Conservation (phyloP, 2,113 vertebrate genomes). For the Laticauda colubrina region DNA sequence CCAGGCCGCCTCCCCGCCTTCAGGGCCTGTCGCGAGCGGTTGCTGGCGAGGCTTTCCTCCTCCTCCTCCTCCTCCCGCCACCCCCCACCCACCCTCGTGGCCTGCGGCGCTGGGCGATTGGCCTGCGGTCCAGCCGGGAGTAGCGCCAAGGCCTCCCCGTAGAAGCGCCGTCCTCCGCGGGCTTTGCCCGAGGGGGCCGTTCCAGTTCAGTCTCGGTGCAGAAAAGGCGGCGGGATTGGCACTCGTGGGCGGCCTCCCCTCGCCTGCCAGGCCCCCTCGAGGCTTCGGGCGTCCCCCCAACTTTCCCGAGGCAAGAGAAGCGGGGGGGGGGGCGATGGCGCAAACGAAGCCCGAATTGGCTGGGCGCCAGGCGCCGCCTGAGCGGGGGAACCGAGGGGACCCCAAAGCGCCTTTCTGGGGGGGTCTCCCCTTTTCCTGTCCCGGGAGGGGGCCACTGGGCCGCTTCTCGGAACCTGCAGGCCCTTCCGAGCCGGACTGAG, state of each 20-base stretch:
- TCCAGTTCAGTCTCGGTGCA: neutral
- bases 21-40: neutral
- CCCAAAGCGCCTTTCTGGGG: neutral
- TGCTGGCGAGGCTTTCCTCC: neutral
- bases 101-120: neutral
- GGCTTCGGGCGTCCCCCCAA: conserved; percentile 55
- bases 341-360: conserved; percentile 79
- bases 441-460: conserved; percentile 56
- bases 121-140: neutral
- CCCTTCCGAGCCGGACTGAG: neutral
- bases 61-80: too few species aligned
- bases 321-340: conserved; percentile 68
- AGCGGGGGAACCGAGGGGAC: neutral
- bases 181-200: neutral
- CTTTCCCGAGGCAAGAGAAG: conserved; percentile 67
- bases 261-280: conserved; percentile 75
- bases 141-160: neutral
- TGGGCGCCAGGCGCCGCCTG: conserved; percentile 59
- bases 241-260: conserved; percentile 45
- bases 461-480: neutral
- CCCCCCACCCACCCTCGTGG: neutral
- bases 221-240: neutral
- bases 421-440: neutral
- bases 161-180: neutral
- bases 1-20: neutral